phyloP scores from a whole-genome alignment of 92 coral and sea anemone species.

The Epizoanthus ramosus region DNA sequence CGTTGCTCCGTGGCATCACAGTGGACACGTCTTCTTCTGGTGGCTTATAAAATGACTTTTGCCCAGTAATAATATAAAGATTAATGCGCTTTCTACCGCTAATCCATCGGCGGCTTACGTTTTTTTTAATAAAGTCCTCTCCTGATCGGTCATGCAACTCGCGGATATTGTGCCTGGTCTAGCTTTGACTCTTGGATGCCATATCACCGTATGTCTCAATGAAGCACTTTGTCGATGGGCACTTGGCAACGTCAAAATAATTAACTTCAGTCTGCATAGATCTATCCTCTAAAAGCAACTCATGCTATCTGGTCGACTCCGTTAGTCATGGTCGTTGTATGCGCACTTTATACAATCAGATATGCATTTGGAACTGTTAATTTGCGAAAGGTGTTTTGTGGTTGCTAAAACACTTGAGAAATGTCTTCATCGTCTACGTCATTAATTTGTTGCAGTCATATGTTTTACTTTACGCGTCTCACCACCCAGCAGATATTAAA shows the following conservation, averaged over 20 bases:
- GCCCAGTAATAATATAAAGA: no score
- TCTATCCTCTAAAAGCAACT: no score
- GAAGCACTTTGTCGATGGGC: slow-evolving; percentile 1
- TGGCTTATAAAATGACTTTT: no score
- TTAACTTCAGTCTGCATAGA: not conserved
- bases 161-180: slow-evolving; percentile 16
- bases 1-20: no score
- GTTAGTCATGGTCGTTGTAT: slow-evolving; percentile 39
- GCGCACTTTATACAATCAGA: not conserved
- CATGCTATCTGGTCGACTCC: not conserved
- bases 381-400: slow-evolving; percentile 22
- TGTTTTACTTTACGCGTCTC: slow-evolving; percentile 7
- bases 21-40: no score
- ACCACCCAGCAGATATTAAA: not conserved
- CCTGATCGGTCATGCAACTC: slow-evolving; percentile 3
- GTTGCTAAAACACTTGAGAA: slow-evolving; percentile 29
- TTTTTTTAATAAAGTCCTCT: not conserved
- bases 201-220: not conserved
- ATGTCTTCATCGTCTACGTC: not conserved
- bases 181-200: slow-evolving; percentile 2
- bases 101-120: not conserved
- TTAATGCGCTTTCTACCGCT: not conserved
- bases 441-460: not conserved
- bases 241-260: slow-evolving; percentile 9
- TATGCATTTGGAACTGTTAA: slow-evolving; percentile 23